These are phyloP conservation scores for Platalea minor DNA, from an alignment of 2,797 vertebrate genomes.

Conservation along the genomic window DNA sequence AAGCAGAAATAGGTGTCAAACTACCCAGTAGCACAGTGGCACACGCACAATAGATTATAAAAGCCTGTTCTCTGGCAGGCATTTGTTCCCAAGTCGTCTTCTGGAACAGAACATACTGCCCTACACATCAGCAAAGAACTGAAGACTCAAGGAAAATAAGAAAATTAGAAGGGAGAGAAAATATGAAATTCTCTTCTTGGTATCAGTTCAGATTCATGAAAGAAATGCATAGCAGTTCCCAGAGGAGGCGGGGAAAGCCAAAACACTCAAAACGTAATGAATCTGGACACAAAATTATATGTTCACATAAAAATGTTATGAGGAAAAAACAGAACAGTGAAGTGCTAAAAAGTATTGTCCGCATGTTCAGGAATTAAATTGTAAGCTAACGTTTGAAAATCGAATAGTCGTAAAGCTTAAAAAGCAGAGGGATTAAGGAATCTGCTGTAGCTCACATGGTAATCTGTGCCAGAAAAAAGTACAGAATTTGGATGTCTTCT, in stretches of 20 bases:
- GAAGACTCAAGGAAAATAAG: constrained; percentile 34
- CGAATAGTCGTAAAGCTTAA: neutral
- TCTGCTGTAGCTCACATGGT: neutral
- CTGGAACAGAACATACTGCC: constrained; percentile 49
- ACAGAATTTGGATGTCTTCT: constrained; percentile 33
- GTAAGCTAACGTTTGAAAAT: neutral
- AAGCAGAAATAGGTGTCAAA: constrained; percentile 20
- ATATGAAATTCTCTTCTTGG: neutral
- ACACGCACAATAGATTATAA: neutral
- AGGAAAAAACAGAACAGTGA: neutral
- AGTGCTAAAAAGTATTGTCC: neutral
- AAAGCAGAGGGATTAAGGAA: constrained; percentile 22
- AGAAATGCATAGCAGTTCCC: neutral
- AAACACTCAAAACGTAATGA: neutral
- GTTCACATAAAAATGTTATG: neutral
- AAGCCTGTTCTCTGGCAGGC: constrained; percentile 14
- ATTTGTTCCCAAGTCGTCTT: constrained; percentile 38
- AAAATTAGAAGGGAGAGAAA: constrained; percentile 45
- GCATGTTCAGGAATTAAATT: neutral
- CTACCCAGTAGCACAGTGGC: neutral
- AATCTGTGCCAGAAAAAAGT: constrained; percentile 31
- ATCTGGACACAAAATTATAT: neutral
- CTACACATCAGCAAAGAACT: constrained; percentile 32
- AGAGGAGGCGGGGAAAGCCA: neutral
- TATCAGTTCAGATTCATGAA: constrained; percentile 1